phyloP scores from a whole-genome alignment of 2,888 invertebrate genomes.

The Hydrotaea cyrtoneurina region DNA sequence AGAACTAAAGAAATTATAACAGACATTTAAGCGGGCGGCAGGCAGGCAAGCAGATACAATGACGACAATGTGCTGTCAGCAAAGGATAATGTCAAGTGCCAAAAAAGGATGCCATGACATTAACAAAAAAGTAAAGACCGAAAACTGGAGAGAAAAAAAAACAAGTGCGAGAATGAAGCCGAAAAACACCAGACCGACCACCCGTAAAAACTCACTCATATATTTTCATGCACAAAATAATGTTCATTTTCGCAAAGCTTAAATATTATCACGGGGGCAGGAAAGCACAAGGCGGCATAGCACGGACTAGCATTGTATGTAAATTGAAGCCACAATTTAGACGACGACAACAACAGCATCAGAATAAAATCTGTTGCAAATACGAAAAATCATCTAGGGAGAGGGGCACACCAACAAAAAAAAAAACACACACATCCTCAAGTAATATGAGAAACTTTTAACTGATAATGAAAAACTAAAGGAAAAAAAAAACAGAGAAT shows the following conservation, averaged over 20 bases:
- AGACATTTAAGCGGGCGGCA: constrained; percentile 38
- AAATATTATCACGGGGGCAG: background rate
- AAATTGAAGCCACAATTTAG: constrained; percentile 64
- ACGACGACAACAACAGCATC: background rate
- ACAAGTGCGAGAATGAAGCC: background rate
- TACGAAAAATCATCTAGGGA: background rate
- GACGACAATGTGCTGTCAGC: constrained; percentile 55
- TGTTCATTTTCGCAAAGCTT: background rate
- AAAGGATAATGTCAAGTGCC: constrained; percentile 57
- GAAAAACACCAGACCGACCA: constrained; percentile 8
- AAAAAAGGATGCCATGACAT: constrained; percentile 26
- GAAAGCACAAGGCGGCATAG: constrained; percentile 16
- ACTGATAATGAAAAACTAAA: constrained; percentile 33
- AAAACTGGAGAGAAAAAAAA: too few relatives aligned
- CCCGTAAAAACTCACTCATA: constrained; percentile 14
- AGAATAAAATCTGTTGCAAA: constrained; percentile 12
- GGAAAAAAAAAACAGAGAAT: background rate
- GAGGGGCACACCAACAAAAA: background rate
- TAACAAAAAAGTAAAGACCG: constrained; percentile 17
- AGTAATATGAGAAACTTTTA: constrained; percentile 11
- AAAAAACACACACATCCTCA: background rate
- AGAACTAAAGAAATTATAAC: constrained; percentile 8
- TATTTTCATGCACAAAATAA: background rate
- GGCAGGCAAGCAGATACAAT: constrained; percentile 27
- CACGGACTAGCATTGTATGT: constrained; percentile 12